A percentile compares a stretch with the other conserved stretches of the same genome.
Conservation (phyloP, 2,797 vertebrate genomes). For the Dallia pectoralis region DNA sequence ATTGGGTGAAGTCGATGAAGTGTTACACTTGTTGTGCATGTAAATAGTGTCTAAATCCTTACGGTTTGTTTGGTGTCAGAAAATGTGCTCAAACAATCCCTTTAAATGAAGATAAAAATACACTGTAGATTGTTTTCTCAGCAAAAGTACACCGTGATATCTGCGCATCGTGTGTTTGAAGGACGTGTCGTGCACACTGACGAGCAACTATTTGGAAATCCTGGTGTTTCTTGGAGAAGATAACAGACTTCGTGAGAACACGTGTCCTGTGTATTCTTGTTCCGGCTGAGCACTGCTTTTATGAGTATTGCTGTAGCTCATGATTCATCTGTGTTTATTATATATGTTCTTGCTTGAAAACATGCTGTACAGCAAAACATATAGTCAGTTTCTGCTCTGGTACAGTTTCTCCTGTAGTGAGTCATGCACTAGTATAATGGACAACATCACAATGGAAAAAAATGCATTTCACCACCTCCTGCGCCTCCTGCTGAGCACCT, state of each 20-base stretch:
- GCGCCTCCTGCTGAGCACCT: too few relatives aligned
- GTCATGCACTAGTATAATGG: too few relatives aligned
- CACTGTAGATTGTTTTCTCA: not conserved
- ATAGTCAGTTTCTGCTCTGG: not conserved
- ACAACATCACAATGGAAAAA: too few relatives aligned
- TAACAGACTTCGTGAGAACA: constrained; percentile 45
- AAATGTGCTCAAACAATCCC: too few relatives aligned
- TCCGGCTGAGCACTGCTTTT: constrained; percentile 31
- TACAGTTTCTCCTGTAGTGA: too few relatives aligned
- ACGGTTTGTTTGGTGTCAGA: not conserved
- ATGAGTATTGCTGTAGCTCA: not conserved
- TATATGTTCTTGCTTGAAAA: too few relatives aligned
- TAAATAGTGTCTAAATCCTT: not conserved
- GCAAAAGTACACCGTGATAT: not conserved
- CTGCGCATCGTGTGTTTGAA: constrained; percentile 54
- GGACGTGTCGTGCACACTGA: constrained; percentile 27
- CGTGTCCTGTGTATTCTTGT: constrained; percentile 52
- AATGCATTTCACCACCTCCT: too few relatives aligned
- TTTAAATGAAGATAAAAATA: not conserved
- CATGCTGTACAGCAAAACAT: too few relatives aligned
- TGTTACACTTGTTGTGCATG: constrained; percentile 4
- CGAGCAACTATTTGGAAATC: constrained; percentile 14
- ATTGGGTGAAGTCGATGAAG: constrained; percentile 29
- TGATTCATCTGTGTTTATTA: not conserved
- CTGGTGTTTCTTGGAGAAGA: constrained; percentile 30